Evolutionary conservation across 2,113 vertebrate species (phyloP), one percentile per base, ranked within the genome.

Genomic region (Ictalurus punctatus): DNA sequence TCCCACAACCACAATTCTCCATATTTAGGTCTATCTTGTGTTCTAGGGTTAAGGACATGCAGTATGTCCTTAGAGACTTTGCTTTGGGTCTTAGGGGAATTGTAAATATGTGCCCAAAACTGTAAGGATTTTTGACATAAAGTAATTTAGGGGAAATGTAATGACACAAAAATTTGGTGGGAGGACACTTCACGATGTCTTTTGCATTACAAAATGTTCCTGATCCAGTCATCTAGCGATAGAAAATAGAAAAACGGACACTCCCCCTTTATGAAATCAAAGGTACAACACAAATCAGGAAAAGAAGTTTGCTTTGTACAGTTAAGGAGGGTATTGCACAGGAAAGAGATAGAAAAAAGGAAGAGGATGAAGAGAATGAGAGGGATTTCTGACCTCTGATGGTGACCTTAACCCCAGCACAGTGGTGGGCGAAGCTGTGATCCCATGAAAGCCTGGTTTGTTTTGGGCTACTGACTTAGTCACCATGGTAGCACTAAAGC

Each of bases 391-490:
- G 37, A 76, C 63, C 86, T 44, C 83, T 85, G 83, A 80, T 37
- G n/a, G 21, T 85, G 88, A 85, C 88, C 74, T 85, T 89, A 67
- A 83, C 44, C 44, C 83, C 80, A 80, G 81, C 44, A 44, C 87
- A 76, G 52, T 76, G 44, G 88, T 88, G 82, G 89, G 86, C 21
- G 89, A 40, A 76, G 34, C 69, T 59, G 19, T 52, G 74, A 81
- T 44, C 44, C 25, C 27, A 87, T 90, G 87, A 90, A 90, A 90
- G 87, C 83, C 54, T 74, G 69, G 54, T 88, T 83, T 90, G 90
- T 90, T 82, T 81, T 81, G 73, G 37, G 59, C 16, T 85, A 61
- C 80, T 88, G 89, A 37, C 44, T 86, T 81, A 40, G 65, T 90
- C 86, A 48, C 86, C 76, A 86, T 86, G 90, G 90, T 30, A 88